A percentile compares a stretch with the other conserved stretches of the same genome.
Conservation (phyloP, 2,797 vertebrate genomes). For the Sphenodon punctatus region DNA sequence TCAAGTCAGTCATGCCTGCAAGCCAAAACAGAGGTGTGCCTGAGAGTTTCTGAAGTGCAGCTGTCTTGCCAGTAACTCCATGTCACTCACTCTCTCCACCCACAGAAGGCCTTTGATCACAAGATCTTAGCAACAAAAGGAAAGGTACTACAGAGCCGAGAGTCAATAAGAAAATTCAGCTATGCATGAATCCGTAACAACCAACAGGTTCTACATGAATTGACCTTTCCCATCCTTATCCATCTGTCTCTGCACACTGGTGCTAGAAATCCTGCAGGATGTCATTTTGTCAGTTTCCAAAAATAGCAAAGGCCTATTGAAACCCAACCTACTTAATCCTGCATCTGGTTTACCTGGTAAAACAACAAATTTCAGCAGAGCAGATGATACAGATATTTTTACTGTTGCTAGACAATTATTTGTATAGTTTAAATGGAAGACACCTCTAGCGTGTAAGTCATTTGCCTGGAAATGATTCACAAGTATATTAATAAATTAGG, state of each 20-base stretch:
- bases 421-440: neutral
- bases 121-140: conserved; percentile 29
- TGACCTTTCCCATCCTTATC: conserved; percentile 6
- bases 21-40: neutral
- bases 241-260: neutral
- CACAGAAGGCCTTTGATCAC: conserved; percentile 10
- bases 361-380: neutral
- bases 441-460: neutral
- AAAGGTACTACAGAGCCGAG: conserved; percentile 9
- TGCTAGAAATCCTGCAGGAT: neutral
- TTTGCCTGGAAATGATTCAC: neutral
- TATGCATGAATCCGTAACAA: conserved; percentile 15
- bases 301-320: neutral
- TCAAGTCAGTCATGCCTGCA: neutral
- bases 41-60: conserved; percentile 20
- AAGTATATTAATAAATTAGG: neutral
- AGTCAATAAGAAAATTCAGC: conserved; percentile 32
- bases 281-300: conserved; percentile 4
- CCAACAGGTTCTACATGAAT: conserved; percentile 29
- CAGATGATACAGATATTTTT: neutral
- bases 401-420: neutral
- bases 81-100: neutral
- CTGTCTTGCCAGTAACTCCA: neutral
- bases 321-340: neutral
- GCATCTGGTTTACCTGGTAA: conserved; percentile 4